Conservation (phyloP, 64 coral and sea anemone species). For the Actinia tenebrosa region DNA sequence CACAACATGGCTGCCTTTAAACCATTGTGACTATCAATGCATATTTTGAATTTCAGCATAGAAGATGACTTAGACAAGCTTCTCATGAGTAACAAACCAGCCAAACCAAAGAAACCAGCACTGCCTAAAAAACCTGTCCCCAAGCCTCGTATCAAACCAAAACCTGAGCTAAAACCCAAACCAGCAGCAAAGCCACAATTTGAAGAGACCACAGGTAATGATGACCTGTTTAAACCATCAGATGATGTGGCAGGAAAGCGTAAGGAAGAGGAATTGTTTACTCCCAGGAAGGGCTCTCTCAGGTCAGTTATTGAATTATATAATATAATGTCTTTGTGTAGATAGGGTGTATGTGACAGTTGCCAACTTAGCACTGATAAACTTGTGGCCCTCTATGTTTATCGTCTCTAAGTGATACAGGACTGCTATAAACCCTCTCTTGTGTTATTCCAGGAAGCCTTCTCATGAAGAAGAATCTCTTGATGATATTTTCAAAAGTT, state of each 20-base stretch:
- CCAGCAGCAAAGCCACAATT: constrained; percentile 70
- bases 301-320: constrained; percentile 34
- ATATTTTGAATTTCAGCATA: constrained; percentile 32
- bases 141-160: constrained; percentile 68
- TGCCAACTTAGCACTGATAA: too few relatives aligned
- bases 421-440: too few relatives aligned
- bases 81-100: constrained; percentile 47
- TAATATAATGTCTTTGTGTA: not conserved
- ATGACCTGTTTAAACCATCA: constrained; percentile 48
- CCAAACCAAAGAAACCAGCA: constrained; percentile 61
- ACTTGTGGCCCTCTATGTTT: too few relatives aligned
- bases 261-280: constrained; percentile 61
- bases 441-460: constrained; percentile 31
- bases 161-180: constrained; percentile 85
- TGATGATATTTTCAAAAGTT: constrained; percentile 83
- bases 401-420: too few relatives aligned
- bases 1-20: too few relatives aligned
- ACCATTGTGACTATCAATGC: not conserved
- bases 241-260: not conserved
- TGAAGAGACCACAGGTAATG: constrained; percentile 53
- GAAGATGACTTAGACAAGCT: constrained; percentile 91
- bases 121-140: constrained; percentile 32
- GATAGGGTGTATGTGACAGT: too few relatives aligned
- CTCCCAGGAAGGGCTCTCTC: constrained; percentile 60
- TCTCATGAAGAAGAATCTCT: constrained; percentile 77